Percentiles rank a stretch among this genome's conserved stretches.
phyloP scores from a whole-genome alignment of 2,113 vertebrate species.

The Pardalotus punctatus region DNA sequence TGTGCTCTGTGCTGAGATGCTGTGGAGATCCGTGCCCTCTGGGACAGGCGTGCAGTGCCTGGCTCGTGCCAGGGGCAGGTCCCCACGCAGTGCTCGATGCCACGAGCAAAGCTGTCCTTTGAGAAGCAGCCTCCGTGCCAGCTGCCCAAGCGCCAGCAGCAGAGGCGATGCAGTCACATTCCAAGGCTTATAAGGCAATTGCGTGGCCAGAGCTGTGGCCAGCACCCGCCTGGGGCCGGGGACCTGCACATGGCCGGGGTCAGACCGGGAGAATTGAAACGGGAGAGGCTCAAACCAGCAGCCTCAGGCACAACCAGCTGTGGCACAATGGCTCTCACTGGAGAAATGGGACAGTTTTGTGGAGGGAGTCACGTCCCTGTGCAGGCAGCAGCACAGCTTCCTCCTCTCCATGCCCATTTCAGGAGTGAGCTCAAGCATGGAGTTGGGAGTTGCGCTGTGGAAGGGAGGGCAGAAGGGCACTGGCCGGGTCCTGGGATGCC shows the following conservation, averaged over 20 bases:
- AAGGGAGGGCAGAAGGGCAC: not conserved
- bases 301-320: not conserved
- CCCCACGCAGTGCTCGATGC: rapidly evolving
- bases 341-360: not conserved
- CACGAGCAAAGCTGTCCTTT: not conserved
- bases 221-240: not conserved
- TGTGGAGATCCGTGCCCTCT: rapidly evolving
- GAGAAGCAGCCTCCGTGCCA: not conserved
- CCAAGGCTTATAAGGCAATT: constrained; percentile 82
- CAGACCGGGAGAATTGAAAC: rapidly evolving
- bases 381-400: not conserved
- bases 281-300: rapidly evolving
- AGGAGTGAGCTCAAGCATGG: not conserved
- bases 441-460: rapidly evolving
- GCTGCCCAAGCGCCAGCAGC: not conserved
- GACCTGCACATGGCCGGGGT: not conserved
- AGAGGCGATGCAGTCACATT: constrained; percentile 42
- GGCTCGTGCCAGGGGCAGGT: not conserved
- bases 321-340: rapidly evolving
- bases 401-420: not conserved
- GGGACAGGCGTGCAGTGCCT: rapidly evolving
- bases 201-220: not conserved
- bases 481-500: rapidly evolving
- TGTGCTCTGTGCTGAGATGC: rapidly evolving
- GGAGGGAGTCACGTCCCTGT: rapidly evolving